These are phyloP conservation scores for Drosophila pruinosa DNA, from an alignment of 1,140 invertebrate genomes.

Conservation along the genomic window DNA sequence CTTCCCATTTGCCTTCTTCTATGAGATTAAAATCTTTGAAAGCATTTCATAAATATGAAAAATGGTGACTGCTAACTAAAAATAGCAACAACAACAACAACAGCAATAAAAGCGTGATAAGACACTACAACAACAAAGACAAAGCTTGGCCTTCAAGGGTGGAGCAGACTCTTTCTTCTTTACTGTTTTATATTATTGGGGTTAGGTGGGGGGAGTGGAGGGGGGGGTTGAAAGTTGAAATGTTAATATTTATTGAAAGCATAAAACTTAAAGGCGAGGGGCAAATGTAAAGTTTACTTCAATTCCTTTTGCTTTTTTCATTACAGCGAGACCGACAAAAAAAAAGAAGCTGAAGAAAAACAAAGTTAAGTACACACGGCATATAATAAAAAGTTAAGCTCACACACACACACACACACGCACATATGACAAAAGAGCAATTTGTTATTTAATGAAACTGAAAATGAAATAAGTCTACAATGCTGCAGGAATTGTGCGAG, in stretches of 20 bases:
- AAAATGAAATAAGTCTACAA: slow-evolving; percentile 55
- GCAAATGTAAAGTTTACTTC: not conserved
- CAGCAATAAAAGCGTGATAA: slow-evolving; percentile 31
- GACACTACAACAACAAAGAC: slow-evolving; percentile 7
- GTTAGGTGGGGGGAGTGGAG: no score
- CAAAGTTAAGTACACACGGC: slow-evolving; percentile 29
- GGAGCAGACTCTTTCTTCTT: not conserved
- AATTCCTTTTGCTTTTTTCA: slow-evolving; percentile 4
- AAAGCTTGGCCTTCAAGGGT: not conserved
- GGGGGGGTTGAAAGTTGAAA: slow-evolving; percentile 35
- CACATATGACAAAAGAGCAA: slow-evolving; percentile 47
- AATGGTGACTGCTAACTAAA: slow-evolving; percentile 48
- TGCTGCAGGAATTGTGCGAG: slow-evolving; percentile 40
- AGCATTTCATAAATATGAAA: slow-evolving; percentile 59
- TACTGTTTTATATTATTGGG: not conserved
- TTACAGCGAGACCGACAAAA: slow-evolving; percentile 4
- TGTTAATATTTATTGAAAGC: slow-evolving; percentile 59
- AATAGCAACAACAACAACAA: slow-evolving; percentile 33
- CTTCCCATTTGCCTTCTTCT: not conserved
- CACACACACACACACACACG: slow-evolving; percentile 6
- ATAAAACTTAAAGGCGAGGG: slow-evolving; percentile 33
- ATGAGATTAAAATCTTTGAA: slow-evolving; percentile 61
- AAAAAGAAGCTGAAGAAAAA: slow-evolving; percentile 1
- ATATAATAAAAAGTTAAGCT: slow-evolving; percentile 40
- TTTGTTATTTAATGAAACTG: slow-evolving; percentile 60